Percentiles rank a stretch among this genome's conserved stretches.
Conservation (phyloP, 2,113 vertebrate genomes). For the Microcebus ravelobensis region DNA sequence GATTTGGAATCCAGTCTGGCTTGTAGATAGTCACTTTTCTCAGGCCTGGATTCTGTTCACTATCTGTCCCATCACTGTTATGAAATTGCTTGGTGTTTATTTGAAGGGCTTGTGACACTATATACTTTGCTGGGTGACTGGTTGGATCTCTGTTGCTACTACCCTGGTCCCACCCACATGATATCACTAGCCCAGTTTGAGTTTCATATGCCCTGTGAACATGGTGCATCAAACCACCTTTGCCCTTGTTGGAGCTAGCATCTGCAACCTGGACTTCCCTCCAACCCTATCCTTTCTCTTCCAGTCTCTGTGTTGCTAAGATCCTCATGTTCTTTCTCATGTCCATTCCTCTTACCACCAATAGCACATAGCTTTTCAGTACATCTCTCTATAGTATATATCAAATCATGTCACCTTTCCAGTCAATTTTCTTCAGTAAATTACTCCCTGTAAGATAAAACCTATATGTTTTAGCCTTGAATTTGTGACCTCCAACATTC, state of each 20-base stretch:
- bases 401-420: not conserved
- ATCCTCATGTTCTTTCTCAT: not conserved
- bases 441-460: not conserved
- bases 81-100: not conserved
- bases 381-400: not conserved
- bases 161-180: rapidly evolving
- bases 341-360: not conserved
- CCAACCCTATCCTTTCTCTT: not conserved
- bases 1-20: not conserved
- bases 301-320: not conserved
- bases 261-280: not conserved
- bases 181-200: not conserved
- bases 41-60: not conserved
- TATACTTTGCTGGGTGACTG: not conserved
- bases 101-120: not conserved
- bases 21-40: not conserved
- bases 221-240: not conserved
- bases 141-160: not conserved
- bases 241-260: not conserved
- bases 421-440: not conserved
- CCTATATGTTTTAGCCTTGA: not conserved
- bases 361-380: not conserved
- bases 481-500: not conserved
- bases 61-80: not conserved
- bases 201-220: not conserved